Evolutionary conservation across 92 coral and sea anemone genomes (phyloP), one percentile per base, ranked within the genome.

Genomic region (Parazoanthus atlanticus): DNA sequence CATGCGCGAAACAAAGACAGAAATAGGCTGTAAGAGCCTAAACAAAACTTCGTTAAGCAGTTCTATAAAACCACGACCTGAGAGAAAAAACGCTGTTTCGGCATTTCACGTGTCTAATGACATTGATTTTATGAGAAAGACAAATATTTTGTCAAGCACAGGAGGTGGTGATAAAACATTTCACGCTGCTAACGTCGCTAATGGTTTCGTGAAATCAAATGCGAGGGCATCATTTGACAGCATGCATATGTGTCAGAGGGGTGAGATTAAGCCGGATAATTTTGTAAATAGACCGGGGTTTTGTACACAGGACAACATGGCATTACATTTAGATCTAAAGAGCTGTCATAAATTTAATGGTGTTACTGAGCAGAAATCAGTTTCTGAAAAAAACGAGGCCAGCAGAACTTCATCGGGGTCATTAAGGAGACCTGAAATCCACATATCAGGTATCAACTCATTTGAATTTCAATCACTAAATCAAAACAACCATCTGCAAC

Each of bases 81-180:
- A 84, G 29, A 33, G 79, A 17, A 70, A 84, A 30, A 69, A 84
- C 16, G 87, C 79, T 21, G 38, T 84, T 84, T 69, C 69, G 8
- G 67, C 30, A 43, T 49, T 71, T 28, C 54, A 84, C 78, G 41
- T 46, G 66, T 40, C 87, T 84, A 52, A 43, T 28, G 8, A 84
- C 34, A 74, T 70, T 84, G 78, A 70, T 84, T 69, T 70, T 84
- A 84, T 84, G 87, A 71, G 64, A 84, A 84, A 84, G 41, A 70
- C 78, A 84, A 84, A 84, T 84, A 84, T 84, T 84, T 29, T 84
- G 40, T 46, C 79, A 43, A 67, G 87, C 33, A 84, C 87, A 41
- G 78, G 46, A 32, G 25, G 87, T 72, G 65, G 25, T 46, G 79
- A 84, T 40, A 84, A 84, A 30, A 71, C 78, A 84, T 84, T 84